phyloP scores from a whole-genome alignment of 2,113 vertebrate genomes.

The Anhinga anhinga region DNA sequence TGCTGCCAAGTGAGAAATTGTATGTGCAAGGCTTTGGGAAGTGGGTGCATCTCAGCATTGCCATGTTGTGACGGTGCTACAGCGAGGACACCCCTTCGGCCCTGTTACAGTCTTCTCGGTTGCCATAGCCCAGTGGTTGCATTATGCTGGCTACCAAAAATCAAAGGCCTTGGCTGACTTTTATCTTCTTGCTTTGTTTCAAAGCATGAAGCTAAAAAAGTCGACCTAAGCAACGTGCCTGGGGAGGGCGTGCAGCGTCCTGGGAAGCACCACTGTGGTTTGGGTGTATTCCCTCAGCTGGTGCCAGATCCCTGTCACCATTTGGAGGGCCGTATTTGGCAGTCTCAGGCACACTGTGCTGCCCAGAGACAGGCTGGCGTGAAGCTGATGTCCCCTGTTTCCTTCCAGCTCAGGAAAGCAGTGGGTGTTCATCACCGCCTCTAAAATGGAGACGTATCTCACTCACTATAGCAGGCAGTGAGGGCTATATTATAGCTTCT shows the following conservation, averaged over 20 bases:
- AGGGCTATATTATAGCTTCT: not conserved
- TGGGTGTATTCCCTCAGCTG: not conserved
- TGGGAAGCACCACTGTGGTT: not conserved
- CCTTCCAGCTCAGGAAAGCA: not conserved
- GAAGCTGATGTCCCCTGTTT: not conserved
- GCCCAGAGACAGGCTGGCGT: not conserved
- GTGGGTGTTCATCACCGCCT: not conserved
- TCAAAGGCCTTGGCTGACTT: not conserved
- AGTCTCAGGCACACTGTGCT: not conserved
- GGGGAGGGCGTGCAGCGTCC: not conserved
- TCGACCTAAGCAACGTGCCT: not conserved
- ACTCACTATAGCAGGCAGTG: not conserved
- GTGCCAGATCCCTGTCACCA: not conserved
- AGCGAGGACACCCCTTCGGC: accelerated
- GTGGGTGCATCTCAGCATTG: not conserved
- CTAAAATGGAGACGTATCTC: not conserved
- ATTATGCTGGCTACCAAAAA: not conserved
- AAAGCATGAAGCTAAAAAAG: not conserved
- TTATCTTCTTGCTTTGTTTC: not conserved
- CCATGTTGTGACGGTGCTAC: not conserved
- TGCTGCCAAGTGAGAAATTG: not conserved
- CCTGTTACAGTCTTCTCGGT: not conserved
- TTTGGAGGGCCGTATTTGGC: accelerated
- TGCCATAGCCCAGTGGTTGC: not conserved
- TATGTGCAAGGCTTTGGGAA: not conserved